Conservation (phyloP, 2,888 invertebrate genomes). For the Clivina fossor region DNA sequence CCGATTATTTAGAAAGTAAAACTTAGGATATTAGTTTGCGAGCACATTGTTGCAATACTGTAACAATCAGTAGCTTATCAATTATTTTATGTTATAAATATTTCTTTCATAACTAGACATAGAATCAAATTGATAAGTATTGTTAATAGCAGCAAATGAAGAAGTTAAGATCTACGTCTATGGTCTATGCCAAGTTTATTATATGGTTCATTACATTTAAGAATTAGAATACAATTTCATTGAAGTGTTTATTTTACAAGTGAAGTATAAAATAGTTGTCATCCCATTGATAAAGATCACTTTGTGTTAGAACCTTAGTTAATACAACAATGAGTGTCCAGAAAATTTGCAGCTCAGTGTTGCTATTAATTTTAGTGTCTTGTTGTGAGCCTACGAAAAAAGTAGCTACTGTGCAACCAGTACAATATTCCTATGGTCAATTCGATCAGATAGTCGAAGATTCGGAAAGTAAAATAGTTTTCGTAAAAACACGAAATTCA, state of each 20-base stretch:
- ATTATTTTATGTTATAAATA: slow-evolving; percentile 10
- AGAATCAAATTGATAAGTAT: too few species aligned
- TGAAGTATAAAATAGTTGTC: slow-evolving; percentile 15
- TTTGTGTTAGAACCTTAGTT: slow-evolving; percentile 11
- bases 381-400: slow-evolving; percentile 14
- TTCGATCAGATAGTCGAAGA: slow-evolving; percentile 19
- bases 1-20: slow-evolving; percentile 28
- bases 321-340: slow-evolving; percentile 4
- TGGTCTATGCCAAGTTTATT: too few species aligned
- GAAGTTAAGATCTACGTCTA: too few species aligned
- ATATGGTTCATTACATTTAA: slow-evolving; percentile 21
- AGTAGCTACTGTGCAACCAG: slow-evolving; percentile 27
- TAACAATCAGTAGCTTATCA: slow-evolving; percentile 7
- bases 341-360: slow-evolving; percentile 32
- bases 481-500: slow-evolving; percentile 13
- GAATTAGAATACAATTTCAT: slow-evolving; percentile 19
- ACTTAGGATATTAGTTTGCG: slow-evolving; percentile 19
- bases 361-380: slow-evolving; percentile 25
- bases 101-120: too few species aligned
- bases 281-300: slow-evolving; percentile 1
- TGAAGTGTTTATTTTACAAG: slow-evolving; percentile 13
- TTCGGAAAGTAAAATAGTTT: slow-evolving; percentile 15
- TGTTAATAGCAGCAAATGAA: too few species aligned
- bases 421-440: slow-evolving; percentile 30
- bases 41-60: slow-evolving; percentile 18